Base-by-base conservation (phyloP, 2,113 vertebrate genomes). In the Dromas ardeola region DNA sequence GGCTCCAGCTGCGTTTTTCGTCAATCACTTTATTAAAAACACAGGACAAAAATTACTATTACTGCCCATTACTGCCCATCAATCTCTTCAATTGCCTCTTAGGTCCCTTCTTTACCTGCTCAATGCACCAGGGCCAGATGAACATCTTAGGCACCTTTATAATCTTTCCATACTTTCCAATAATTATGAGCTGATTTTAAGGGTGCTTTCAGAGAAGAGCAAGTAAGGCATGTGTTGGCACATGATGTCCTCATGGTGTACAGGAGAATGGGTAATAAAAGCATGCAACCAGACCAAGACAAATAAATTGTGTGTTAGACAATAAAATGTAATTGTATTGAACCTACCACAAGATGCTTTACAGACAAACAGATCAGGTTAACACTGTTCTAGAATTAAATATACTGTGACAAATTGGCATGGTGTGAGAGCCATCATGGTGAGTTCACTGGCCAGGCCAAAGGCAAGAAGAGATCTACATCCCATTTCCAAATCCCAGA, bases 11-110 rank as follows among this genome's bases (percentile, higher is more conserved):
- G 83, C 47, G 15, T 88, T 67, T 76, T 85, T 86, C 66, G 32
- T 90, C 86, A 83, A 55, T 85, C 82, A 78, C 89, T 88, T 79
- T 43, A 89, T 93, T 96, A 93, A 96, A 93, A 94, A 88, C 93
- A 97, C 62, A 16, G 88, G 95, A 62, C 92, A 91, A 92, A 96
- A 96, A 97, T 96, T 92, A 92, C 94, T 81, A 47, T 95, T 81
- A 81, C 40, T n/a, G 38, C 76, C 90, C 82, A 63, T 88, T 92
- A 90, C 81, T 80, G 80, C 58, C 66, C 92, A 93, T 93, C 84
- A 62, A 26, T 85, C 95, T 86, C 90, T 50, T 93, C 95, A 90
- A 96, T 81, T 81, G 91, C 95, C 92, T 95, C 92, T 95, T 81
- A 55, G 77, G 87, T 55, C 90, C 94, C 87, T 66, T 47, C 81